phyloP scores from a whole-genome alignment of 2,113 vertebrate genomes.

The Scopus umbretta region DNA sequence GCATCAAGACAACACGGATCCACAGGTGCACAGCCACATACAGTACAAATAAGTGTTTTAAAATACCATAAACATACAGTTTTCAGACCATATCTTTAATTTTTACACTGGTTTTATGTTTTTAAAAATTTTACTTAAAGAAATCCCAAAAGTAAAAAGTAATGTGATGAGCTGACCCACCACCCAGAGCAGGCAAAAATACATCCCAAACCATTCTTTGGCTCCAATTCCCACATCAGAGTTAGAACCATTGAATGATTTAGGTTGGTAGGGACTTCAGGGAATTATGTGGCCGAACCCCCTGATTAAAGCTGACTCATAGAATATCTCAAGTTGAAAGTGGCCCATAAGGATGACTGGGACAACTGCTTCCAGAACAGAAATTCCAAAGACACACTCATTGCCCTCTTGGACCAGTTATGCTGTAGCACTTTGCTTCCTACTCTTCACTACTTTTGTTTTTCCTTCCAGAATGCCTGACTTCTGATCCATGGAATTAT shows the following conservation, averaged over 20 bases:
- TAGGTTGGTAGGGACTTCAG: not conserved
- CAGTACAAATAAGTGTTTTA: not conserved
- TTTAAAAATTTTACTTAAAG: not conserved
- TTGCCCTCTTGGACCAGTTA: not conserved
- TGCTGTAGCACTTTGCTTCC: not conserved
- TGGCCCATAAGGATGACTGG: not conserved
- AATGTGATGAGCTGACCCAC: not conserved
- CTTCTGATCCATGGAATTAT: not conserved
- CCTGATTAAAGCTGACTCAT: not conserved
- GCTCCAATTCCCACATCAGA: not conserved
- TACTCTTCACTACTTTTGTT: not conserved
- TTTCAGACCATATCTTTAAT: not conserved
- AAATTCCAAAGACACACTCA: not conserved
- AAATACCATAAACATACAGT: not conserved
- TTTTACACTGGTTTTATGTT: not conserved
- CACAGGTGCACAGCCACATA: not conserved
- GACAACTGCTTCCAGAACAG: not conserved
- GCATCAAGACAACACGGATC: not conserved
- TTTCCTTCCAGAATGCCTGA: not conserved
- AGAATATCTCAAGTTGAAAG: not conserved
- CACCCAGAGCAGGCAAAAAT: not conserved
- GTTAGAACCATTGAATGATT: not conserved
- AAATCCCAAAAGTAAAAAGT: not conserved
- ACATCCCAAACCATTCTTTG: not conserved
- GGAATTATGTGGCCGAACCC: not conserved